phyloP scores from a whole-genome alignment of 2,888 invertebrate genomes.

The Drosophila subquinaria region DNA sequence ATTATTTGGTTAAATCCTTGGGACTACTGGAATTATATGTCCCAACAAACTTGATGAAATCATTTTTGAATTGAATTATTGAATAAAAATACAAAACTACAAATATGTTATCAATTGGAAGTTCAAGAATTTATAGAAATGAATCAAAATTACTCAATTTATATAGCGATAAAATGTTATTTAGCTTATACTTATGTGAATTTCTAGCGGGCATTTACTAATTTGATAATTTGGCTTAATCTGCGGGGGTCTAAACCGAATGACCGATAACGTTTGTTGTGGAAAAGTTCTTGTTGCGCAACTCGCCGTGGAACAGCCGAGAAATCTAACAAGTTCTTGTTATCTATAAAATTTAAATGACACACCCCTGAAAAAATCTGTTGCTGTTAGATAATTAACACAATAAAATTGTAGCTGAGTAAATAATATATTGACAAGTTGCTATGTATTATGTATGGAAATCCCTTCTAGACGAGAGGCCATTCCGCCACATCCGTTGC shows the following conservation, averaged over 20 bases:
- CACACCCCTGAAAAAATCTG: background rate
- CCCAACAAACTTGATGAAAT: background rate
- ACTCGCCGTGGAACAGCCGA: background rate
- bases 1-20: background rate
- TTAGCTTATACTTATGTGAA: background rate
- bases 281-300: slow-evolving; percentile 34
- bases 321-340: background rate
- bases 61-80: background rate
- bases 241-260: slow-evolving; percentile 25
- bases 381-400: background rate
- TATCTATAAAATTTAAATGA: background rate
- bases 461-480: background rate
- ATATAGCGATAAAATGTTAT: background rate
- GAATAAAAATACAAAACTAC: background rate
- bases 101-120: background rate
- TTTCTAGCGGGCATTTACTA: background rate
- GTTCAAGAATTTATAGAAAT: background rate
- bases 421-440: background rate
- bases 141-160: background rate
- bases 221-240: slow-evolving; percentile 55
- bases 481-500: slow-evolving; percentile 28
- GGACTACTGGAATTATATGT: background rate
- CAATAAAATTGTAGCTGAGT: background rate
- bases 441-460: too few species aligned
- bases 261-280: slow-evolving; percentile 23